These are phyloP conservation scores for Megathymus violae DNA, from an alignment of 1,140 invertebrate species.

Conservation along the genomic window DNA sequence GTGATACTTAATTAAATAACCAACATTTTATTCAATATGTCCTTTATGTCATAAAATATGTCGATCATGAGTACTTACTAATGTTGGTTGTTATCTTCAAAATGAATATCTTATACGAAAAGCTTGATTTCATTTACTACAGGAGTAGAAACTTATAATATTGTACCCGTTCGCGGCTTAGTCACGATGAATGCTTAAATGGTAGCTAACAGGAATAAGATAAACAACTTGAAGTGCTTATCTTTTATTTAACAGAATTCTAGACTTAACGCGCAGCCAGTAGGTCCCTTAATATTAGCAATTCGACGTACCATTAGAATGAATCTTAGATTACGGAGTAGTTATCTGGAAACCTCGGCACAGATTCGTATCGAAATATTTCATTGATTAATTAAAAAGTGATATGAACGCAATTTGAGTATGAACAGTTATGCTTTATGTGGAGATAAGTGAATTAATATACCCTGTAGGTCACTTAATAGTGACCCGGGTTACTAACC, in stretches of 20 bases:
- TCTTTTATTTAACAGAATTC: constrained; percentile 50
- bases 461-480: too few relatives aligned
- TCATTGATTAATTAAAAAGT: neutral
- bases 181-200: constrained; percentile 48
- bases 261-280: constrained; percentile 31
- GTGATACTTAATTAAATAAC: too few relatives aligned
- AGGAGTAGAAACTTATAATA: constrained; percentile 23
- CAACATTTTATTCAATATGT: too few relatives aligned
- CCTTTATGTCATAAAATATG: too few relatives aligned
- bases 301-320: constrained; percentile 35
- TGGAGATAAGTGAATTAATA: too few relatives aligned
- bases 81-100: too few relatives aligned
- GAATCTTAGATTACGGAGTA: constrained; percentile 28
- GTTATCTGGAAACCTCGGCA: constrained; percentile 20
- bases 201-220: constrained; percentile 37
- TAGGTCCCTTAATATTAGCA: constrained; percentile 41
- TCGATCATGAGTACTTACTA: neutral
- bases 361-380: constrained; percentile 15
- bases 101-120: neutral
- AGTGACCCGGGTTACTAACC: too few relatives aligned
- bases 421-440: too few relatives aligned
- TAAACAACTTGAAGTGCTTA: constrained; percentile 45
- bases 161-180: constrained; percentile 30
- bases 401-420: too few relatives aligned
- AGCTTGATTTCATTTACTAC: constrained; percentile 9